Conservation (phyloP, 2,888 invertebrate species). For the Oxytorus armatus region DNA sequence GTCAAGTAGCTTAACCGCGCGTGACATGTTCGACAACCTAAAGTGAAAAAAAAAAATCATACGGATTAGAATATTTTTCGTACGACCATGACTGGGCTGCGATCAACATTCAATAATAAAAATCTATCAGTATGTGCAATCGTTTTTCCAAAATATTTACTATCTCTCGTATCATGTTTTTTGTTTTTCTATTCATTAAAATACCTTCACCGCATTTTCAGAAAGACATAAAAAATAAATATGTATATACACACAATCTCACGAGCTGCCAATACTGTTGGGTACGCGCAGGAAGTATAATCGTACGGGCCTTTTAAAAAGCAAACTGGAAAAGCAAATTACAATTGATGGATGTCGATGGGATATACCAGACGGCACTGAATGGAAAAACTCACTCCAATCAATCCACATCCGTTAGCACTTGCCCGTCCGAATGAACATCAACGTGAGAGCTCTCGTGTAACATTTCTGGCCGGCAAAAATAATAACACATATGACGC, state of each 20-base stretch:
- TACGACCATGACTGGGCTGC: too few species aligned
- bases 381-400: constrained; percentile 30
- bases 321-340: constrained; percentile 46
- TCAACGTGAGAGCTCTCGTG: constrained; percentile 44
- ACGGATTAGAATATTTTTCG: neutral
- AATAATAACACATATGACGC: constrained; percentile 14
- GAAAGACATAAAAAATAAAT: constrained; percentile 4
- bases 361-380: constrained; percentile 35
- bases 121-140: too few species aligned
- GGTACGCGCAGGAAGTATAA: constrained; percentile 26
- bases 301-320: constrained; percentile 33
- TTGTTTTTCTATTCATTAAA: too few species aligned
- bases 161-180: too few species aligned
- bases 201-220: too few species aligned
- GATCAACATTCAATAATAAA: too few species aligned
- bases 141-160: too few species aligned
- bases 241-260: neutral
- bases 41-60: neutral
- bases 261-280: too few species aligned
- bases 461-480: constrained; percentile 40
- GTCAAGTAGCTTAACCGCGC: constrained; percentile 43
- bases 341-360: constrained; percentile 64
- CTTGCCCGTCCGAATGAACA: constrained; percentile 51
- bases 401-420: constrained; percentile 64
- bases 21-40: constrained; percentile 11